Conservation (phyloP, 2,797 vertebrate species). For the Gallirallus australis region DNA sequence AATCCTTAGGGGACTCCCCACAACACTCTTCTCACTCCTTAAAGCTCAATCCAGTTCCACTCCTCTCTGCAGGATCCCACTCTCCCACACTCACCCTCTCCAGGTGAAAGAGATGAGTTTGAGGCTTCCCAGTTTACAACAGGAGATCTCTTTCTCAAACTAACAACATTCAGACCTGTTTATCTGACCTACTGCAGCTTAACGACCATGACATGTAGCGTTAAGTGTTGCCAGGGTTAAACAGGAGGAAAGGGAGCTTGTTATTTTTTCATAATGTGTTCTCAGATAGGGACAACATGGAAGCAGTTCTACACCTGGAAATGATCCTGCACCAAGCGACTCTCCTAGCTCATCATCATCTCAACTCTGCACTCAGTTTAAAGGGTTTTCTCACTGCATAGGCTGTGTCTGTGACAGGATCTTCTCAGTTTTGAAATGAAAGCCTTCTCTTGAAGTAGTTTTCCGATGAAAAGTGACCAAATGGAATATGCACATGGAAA, state of each 20-base stretch:
- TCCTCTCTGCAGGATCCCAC: not conserved
- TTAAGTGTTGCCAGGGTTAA: not conserved
- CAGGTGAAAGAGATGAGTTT: not conserved
- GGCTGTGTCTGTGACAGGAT: not conserved
- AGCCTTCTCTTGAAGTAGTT: constrained; percentile 29
- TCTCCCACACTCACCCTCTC: not conserved
- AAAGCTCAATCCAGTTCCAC: not conserved
- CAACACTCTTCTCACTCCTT: not conserved
- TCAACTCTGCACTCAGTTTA: not conserved
- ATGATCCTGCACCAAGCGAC: not conserved
- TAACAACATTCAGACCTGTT: not conserved
- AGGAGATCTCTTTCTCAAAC: not conserved
- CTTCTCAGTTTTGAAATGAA: not conserved
- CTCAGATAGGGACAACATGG: not conserved
- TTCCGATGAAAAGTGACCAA: constrained; percentile 29
- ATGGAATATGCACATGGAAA: not conserved
- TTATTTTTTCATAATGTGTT: not conserved
- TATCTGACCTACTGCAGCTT: not conserved
- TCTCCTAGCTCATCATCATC: not conserved
- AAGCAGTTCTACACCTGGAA: constrained; percentile 12
- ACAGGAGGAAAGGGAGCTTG: not conserved
- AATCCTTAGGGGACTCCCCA: not conserved
- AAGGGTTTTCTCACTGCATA: not conserved
- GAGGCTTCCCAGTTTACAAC: not conserved
- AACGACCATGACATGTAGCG: not conserved